Evolutionary conservation across 2,888 invertebrate genomes (phyloP).

Genomic region (Neoscelio sp.): DNA sequence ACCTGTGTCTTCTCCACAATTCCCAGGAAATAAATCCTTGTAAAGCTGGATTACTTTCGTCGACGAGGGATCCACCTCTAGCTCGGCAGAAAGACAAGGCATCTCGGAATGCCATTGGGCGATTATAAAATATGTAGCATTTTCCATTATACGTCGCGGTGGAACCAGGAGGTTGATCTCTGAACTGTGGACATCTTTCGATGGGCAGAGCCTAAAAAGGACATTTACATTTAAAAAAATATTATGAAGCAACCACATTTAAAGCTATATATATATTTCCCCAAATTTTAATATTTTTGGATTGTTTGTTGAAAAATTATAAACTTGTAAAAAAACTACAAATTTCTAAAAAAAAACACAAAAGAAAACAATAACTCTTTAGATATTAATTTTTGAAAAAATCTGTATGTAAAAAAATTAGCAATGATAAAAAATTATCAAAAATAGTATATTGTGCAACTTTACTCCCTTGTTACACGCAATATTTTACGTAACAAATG

Average conservation of each 20-base stretch:
- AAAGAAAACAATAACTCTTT: too few species aligned
- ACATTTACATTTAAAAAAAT: slow-evolving; percentile 17
- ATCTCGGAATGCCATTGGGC: slow-evolving; percentile 91
- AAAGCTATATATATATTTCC: slow-evolving; percentile 2
- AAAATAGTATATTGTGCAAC: too few species aligned
- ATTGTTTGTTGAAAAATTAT: too few species aligned
- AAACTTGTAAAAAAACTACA: too few species aligned
- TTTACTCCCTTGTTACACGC: too few species aligned
- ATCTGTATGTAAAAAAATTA: too few species aligned
- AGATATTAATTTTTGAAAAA: too few species aligned
- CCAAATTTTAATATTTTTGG: too few species aligned
- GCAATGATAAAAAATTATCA: too few species aligned
- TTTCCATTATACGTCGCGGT: slow-evolving; percentile 97
- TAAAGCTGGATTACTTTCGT: slow-evolving; percentile 96
- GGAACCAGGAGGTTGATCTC: slow-evolving; percentile 96
- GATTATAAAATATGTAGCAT: slow-evolving; percentile 96
- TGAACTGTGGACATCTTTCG: slow-evolving; percentile 95
- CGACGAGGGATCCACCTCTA: slow-evolving; percentile 93
- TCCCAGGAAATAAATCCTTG: slow-evolving; percentile 98
- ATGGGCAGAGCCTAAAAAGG: slow-evolving; percentile 91
- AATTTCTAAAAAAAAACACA: too few species aligned
- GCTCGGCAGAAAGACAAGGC: slow-evolving; percentile 91
- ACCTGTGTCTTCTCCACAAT: slow-evolving; percentile 94
- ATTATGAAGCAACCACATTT: background rate
- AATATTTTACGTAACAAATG: too few species aligned